Evolutionary conservation across 2,888 invertebrate species (phyloP), one percentile per base, ranked within the genome.

Genomic region (Drosophila nigritarsus): DNA sequence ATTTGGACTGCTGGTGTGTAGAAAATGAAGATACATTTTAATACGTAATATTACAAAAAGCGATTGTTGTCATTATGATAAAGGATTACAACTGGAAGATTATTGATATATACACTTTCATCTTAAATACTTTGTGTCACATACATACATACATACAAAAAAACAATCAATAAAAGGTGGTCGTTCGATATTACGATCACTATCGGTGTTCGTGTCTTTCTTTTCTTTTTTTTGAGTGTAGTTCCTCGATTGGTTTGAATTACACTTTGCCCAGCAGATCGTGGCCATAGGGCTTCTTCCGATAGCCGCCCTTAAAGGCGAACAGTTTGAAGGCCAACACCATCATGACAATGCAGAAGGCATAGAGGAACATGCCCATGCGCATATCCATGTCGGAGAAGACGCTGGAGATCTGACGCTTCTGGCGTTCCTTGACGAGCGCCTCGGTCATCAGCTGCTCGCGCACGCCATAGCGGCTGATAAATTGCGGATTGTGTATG

Each of bases 291-390:
- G 94, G 93, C 93, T 96, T 97, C 93, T 96, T 97, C 91, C 95
- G 95, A 92, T 96, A 96, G 24, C 85, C 89, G 0, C 92, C 91
- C 67, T 91, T 92, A 27, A 91, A 95, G 82, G 96, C 94, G 92
- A 98, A 97, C 92, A 96, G 95, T 90, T 96, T 95, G 90, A 96
- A 95, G 78, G 97, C 96, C 90, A 97, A 91, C 84, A 96, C 94
- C 92, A 98, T 94, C 92, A 97, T 95, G 85, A 95, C 92, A 89
- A 96, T 95, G 92, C 96, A 96, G 91, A 95, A 95, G 89, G 96
- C 94, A 93, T 97, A 97, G 88, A 97, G 94, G 81, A 96, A 93
- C 93, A 96, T 95, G 92, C 96, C 95, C 94, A 97, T 95, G 91
- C 96, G 95, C 92, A 96, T 95, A 92, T 97, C 97, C 92, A 93